phyloP scores from a whole-genome alignment of 2,113 vertebrate genomes.

The Melanerpes formicivorus region DNA sequence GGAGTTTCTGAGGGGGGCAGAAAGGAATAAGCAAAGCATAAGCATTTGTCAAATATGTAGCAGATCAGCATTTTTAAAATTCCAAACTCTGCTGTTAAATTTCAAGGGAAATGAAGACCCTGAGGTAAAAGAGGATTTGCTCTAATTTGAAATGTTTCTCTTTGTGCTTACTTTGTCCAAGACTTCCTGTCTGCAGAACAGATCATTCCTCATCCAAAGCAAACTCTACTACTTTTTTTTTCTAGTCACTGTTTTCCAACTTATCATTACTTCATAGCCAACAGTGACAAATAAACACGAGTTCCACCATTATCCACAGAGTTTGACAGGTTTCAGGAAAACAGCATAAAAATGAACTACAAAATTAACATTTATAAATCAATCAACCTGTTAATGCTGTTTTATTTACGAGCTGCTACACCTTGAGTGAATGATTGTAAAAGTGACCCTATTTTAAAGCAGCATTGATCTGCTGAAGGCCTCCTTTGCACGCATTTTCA shows the following conservation, averaged over 20 bases:
- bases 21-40: conserved; percentile 53
- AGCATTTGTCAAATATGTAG: conserved; percentile 20
- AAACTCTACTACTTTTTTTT: conserved; percentile 31
- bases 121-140: conserved; percentile 35
- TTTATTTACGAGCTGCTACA: conserved; percentile 69
- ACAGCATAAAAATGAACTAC: conserved; percentile 63
- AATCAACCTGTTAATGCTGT: conserved; percentile 70
- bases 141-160: conserved; percentile 28
- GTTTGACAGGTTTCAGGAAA: conserved; percentile 33
- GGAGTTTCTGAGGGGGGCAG: conserved; percentile 82
- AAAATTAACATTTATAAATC: conserved; percentile 70
- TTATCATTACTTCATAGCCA: conserved; percentile 26
- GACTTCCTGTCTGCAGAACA: conserved; percentile 1
- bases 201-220: conserved; percentile 40
- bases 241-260: conserved; percentile 27
- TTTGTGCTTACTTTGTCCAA: conserved; percentile 25
- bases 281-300: conserved; percentile 25
- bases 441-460: conserved; percentile 79
- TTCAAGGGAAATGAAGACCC: conserved; percentile 47
- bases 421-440: conserved; percentile 72
- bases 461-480: conserved; percentile 74
- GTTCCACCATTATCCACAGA: neutral
- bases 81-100: conserved; percentile 29
- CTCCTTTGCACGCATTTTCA: conserved; percentile 76
- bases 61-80: conserved; percentile 63